These are phyloP conservation scores for Epinotia ramella DNA, from an alignment of 2,888 invertebrate species.

Conservation along the genomic window DNA sequence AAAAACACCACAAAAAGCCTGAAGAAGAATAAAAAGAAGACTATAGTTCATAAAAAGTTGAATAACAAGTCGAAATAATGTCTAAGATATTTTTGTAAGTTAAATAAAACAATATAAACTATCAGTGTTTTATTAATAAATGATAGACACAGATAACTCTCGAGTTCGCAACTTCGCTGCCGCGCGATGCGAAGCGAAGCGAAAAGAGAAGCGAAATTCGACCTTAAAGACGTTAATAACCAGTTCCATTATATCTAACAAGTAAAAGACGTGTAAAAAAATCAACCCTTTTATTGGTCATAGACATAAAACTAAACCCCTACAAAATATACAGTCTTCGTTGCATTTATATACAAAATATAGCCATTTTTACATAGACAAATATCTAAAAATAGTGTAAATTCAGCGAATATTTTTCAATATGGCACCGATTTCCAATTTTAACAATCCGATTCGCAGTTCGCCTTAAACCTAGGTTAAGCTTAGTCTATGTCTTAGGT, in stretches of 20 bases:
- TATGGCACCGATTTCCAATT: constrained; percentile 41
- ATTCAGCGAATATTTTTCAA: constrained; percentile 24
- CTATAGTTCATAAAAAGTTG: constrained; percentile 51
- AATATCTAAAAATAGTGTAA: constrained; percentile 5
- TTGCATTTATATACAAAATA: constrained; percentile 70
- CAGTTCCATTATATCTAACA: no score
- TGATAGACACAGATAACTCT: no score
- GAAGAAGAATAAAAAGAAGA: constrained; percentile 47
- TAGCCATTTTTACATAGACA: constrained; percentile 48
- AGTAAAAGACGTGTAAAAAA: constrained; percentile 18
- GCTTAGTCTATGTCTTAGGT: constrained; percentile 33
- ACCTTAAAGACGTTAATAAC: no score
- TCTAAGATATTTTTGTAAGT: constrained; percentile 13
- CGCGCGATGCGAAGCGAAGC: no score
- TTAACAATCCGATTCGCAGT: constrained; percentile 3
- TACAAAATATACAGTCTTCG: constrained; percentile 84
- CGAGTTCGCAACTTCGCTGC: no score
- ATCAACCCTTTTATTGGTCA: constrained; percentile 49
- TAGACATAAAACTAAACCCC: constrained; percentile 54
- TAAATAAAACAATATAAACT: background rate
- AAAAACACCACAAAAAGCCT: constrained; percentile 49
- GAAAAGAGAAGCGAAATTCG: no score
- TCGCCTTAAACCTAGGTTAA: constrained; percentile 4
- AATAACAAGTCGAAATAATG: constrained; percentile 41
- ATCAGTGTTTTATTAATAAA: background rate